Evolutionary conservation across 2,113 vertebrate species (phyloP), one percentile per base, ranked within the genome.

Genomic region (Telmatochromis brichardi): DNA sequence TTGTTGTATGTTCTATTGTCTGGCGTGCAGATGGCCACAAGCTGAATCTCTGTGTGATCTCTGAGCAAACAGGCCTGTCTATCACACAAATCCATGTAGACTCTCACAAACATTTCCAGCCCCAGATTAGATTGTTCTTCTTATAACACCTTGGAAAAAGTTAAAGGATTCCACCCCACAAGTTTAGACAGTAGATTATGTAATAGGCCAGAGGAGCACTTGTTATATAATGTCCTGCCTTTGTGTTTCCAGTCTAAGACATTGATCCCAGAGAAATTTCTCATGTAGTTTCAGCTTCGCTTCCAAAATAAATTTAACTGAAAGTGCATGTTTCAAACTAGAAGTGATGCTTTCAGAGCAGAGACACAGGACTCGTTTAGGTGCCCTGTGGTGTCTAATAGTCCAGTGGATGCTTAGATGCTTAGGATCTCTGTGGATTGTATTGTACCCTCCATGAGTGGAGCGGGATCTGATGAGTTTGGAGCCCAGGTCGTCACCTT

Each of bases 1-100:
- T 60, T 45, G n/a, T 86, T 42, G 19, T 84, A 17, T 31, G 60
- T 50, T 21, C 68, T 26, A 37, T 84, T 71, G 84, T 90, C 33
- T 87, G 21, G 31, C 23, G 53, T 88, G 47, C 92, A 93, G 92
- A 90, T 88, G 85, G 91, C 76, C 63, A 10, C 14, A 85, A 60
- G 51, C 53, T 63, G 57, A 84, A 79, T 85, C 15, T 80, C 11
- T 76, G 50, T 42, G 76, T 28, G 81, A 86, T 47, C 80, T 82
- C 82, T 78, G 81, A 60, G 83, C 84, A 92, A 92, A 92, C 81
- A 80, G 73, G 84, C 58, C 76, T 35, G 68, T 82, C 73, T 50
- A 35, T 90, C 86, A 80, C n/a, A 82, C 7, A 89, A 80, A 92
- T 80, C 89, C 81, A n/a, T 65, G 26, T n/a, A 78, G 45, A 50